phyloP scores from a whole-genome alignment of 35 echinoderm and acorn worm genomes.

The Apostichopus parvimensis region DNA sequence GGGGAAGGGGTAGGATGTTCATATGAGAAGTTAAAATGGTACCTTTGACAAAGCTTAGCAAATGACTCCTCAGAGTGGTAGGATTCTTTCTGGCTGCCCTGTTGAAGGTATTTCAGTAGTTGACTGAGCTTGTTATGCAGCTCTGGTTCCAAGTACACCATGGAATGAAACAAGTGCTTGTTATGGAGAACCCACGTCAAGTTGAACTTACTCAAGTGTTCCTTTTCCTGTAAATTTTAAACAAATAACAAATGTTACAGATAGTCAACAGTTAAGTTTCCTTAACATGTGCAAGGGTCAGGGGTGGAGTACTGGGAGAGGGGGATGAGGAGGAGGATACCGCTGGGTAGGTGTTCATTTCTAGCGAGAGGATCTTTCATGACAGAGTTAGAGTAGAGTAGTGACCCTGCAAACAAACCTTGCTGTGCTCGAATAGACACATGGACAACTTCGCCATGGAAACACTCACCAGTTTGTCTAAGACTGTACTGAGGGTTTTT shows the following conservation, averaged over 20 bases:
- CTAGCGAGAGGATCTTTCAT: no score
- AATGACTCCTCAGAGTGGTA: constrained; percentile 79
- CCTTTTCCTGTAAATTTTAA: constrained; percentile 77
- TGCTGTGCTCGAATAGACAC: no score
- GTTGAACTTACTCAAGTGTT: constrained; percentile 92
- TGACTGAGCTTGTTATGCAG: constrained; percentile 77
- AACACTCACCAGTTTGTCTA: constrained; percentile 84
- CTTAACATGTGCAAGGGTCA: no score
- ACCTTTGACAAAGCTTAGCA: constrained; percentile 79
- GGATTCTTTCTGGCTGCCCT: constrained; percentile 74
- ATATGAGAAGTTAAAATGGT: no score
- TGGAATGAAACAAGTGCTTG: constrained; percentile 95
- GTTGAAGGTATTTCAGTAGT: constrained; percentile 79
- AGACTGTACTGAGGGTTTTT: constrained; percentile 71
- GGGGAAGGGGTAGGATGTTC: no score
- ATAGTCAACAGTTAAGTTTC: no score
- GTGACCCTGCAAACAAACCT: no score
- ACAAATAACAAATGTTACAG: no score
- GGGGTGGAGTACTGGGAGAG: no score
- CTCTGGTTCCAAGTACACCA: constrained; percentile 79
- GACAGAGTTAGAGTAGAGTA: no score
- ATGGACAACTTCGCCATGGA: background rate
- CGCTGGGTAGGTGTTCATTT: no score
- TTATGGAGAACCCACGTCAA: constrained; percentile 96
- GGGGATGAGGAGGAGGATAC: no score